Conservation (phyloP, 2,113 vertebrate species). For the Pluvialis apricaria region DNA sequence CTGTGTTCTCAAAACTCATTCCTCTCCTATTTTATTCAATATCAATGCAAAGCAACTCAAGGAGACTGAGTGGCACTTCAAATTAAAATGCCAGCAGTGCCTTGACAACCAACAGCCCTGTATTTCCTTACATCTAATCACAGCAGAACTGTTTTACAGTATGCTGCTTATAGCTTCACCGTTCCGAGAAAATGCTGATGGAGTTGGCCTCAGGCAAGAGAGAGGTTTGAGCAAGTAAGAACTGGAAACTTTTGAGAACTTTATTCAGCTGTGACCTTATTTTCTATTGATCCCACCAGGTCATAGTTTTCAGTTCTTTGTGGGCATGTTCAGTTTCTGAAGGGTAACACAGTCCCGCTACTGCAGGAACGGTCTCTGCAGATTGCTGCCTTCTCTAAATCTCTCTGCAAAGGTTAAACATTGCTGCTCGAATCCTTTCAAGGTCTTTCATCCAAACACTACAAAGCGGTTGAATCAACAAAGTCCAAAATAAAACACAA, state of each 20-base stretch:
- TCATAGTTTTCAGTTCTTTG: background rate
- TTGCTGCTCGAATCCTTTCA: background rate
- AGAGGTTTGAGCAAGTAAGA: background rate
- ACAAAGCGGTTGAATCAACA: background rate
- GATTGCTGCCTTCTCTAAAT: background rate
- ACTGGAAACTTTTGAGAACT: constrained; percentile 29
- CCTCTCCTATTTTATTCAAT: constrained; percentile 24
- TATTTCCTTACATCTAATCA: constrained; percentile 34
- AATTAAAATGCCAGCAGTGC: constrained; percentile 36
- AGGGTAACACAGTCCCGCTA: background rate
- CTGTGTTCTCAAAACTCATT: background rate
- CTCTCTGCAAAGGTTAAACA: background rate
- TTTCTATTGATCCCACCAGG: background rate
- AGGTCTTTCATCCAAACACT: background rate
- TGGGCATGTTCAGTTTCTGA: background rate
- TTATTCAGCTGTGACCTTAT: constrained; percentile 34
- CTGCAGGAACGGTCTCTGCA: background rate
- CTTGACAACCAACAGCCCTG: background rate
- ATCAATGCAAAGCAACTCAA: constrained; percentile 10
- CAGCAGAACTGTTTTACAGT: background rate
- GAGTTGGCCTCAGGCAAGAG: constrained; percentile 34
- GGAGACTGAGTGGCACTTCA: constrained; percentile 37
- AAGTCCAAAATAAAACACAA: background rate
- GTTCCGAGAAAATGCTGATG: constrained; percentile 32
- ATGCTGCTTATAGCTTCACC: background rate